A percentile compares a stretch with the other conserved stretches of the same genome.
These are phyloP conservation scores for Antedon mediterranea DNA, from an alignment of 53 echinoderm and acorn worm species.

Conservation along the genomic window DNA sequence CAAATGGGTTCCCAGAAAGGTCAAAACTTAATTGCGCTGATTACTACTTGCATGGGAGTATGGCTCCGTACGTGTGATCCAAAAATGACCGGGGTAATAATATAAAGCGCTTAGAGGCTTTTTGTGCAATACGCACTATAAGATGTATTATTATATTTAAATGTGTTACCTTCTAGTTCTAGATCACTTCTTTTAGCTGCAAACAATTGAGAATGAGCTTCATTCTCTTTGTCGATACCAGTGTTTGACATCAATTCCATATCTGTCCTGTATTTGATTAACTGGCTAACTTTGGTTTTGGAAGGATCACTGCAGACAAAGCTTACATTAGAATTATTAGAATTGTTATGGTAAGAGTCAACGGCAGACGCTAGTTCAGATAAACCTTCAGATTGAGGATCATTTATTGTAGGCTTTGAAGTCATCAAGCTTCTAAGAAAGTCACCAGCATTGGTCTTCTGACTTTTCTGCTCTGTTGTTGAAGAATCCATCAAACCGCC, in stretches of 20 bases:
- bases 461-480: not conserved
- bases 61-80: too few species aligned
- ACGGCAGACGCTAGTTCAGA: not conserved
- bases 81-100: too few species aligned
- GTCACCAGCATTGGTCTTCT: not conserved
- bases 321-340: too few species aligned
- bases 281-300: not conserved
- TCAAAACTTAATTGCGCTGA: too few species aligned
- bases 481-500: not conserved
- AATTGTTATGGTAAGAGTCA: not conserved
- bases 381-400: not conserved
- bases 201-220: not conserved
- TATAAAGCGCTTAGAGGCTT: too few species aligned
- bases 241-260: not conserved
- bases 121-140: too few species aligned
- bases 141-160: not conserved
- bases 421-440: not conserved
- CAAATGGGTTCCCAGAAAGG: too few species aligned
- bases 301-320: not conserved
- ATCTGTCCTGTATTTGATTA: not conserved
- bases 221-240: not conserved
- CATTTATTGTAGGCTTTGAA: not conserved
- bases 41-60: too few species aligned
- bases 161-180: not conserved
- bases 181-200: not conserved